Evolutionary conservation across 37 sponge, comb jelly and placozoan genomes (phyloP).

Genomic region (Corticium candelabrum): DNA sequence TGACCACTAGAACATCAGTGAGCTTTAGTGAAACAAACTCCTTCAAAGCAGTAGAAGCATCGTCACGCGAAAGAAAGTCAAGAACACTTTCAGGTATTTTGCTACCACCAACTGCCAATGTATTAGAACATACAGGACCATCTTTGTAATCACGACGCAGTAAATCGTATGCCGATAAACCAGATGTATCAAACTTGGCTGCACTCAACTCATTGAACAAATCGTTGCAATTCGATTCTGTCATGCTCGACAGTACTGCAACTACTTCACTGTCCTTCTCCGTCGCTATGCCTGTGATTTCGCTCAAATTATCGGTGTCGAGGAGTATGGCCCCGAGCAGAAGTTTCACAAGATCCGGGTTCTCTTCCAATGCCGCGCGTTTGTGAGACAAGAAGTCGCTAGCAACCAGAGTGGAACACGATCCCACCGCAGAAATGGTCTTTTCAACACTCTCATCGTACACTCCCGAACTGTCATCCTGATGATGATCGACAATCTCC

Average conservation of each 20-base stretch:
- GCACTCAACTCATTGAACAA: not conserved
- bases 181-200: not conserved
- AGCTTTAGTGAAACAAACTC: no score
- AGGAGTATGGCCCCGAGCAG: conserved; percentile 51
- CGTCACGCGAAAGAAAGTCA: not conserved
- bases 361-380: conserved; percentile 2
- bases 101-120: not conserved
- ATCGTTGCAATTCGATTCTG: not conserved
- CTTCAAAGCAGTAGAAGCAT: not conserved
- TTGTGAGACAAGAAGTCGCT: not conserved
- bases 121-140: not conserved
- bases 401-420: not conserved
- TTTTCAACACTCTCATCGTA: not conserved
- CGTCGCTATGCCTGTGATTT: conserved; percentile 22
- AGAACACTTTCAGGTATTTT: not conserved
- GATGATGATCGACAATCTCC: conserved; percentile 52
- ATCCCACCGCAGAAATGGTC: conserved; percentile 28
- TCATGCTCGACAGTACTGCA: not conserved
- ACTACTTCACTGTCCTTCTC: conserved; percentile 33
- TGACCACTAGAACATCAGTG: no score
- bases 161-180: not conserved
- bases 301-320: conserved; percentile 46
- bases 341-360: conserved; percentile 20
- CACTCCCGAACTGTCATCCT: not conserved
- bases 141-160: not conserved